Conservation (phyloP, 2,797 vertebrate species). For the Pipistrellus pygmaeus region DNA sequence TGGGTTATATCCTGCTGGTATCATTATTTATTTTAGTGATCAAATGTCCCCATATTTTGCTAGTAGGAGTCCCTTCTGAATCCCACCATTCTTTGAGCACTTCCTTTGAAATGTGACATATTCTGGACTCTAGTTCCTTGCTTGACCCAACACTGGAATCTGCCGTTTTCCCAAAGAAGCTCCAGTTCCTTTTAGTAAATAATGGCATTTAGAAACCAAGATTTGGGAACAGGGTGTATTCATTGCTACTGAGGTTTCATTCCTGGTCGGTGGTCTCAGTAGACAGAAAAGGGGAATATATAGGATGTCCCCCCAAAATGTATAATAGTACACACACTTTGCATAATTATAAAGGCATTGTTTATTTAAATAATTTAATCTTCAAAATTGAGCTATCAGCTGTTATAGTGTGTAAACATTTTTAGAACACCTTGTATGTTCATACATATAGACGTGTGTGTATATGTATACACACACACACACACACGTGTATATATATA, state of each 20-base stretch:
- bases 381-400: no score
- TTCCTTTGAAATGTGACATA: neutral
- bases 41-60: neutral
- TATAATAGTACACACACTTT: no score
- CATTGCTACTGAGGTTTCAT: neutral
- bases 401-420: no score
- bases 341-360: no score
- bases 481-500: no score
- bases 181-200: neutral
- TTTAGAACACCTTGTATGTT: no score
- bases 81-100: neutral
- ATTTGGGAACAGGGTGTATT: neutral
- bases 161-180: neutral
- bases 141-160: neutral
- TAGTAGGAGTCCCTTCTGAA: neutral
- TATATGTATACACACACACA: no score
- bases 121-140: neutral
- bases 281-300: neutral
- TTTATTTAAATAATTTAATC: no score
- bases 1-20: neutral
- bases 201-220: conserved; percentile 55
- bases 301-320: no score
- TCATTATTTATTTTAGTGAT: neutral
- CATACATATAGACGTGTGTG: no score
- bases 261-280: neutral